These are phyloP conservation scores for Drosophila robusta DNA, from an alignment of 2,888 invertebrate species.

Conservation along the genomic window DNA sequence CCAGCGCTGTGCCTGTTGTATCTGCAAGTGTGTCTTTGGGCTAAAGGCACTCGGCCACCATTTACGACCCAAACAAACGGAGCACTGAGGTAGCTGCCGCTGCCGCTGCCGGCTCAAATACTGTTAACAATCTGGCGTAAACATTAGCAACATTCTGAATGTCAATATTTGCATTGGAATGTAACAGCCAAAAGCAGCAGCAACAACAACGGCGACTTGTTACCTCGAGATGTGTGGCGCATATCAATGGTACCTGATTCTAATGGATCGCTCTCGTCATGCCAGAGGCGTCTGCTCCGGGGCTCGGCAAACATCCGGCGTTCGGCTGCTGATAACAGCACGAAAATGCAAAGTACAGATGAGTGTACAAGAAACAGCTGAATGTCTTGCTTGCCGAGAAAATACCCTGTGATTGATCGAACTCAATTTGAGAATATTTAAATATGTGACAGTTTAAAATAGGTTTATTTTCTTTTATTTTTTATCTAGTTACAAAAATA, in stretches of 20 bases:
- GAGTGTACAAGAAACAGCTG: background rate
- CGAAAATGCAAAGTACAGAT: slow-evolving; percentile 33
- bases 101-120: slow-evolving; percentile 44
- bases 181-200: slow-evolving; percentile 41
- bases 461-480: too few relatives aligned
- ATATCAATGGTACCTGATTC: slow-evolving; percentile 58
- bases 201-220: slow-evolving; percentile 20
- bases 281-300: slow-evolving; percentile 30
- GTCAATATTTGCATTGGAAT: slow-evolving; percentile 72
- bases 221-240: slow-evolving; percentile 42
- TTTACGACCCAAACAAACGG: slow-evolving; percentile 70
- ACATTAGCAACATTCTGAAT: slow-evolving; percentile 58
- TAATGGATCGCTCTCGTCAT: slow-evolving; percentile 29
- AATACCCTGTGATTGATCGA: too few relatives aligned
- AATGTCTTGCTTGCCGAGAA: background rate
- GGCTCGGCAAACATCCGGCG: slow-evolving; percentile 63
- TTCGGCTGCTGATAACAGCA: slow-evolving; percentile 48
- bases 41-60: slow-evolving; percentile 32
- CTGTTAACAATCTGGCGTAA: slow-evolving; percentile 57
- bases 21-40: slow-evolving; percentile 26
- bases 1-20: slow-evolving; percentile 13
- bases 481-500: too few relatives aligned
- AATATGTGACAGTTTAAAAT: too few relatives aligned
- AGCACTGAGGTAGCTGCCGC: slow-evolving; percentile 65
- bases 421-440: too few relatives aligned